phyloP scores from a whole-genome alignment of 2,888 invertebrate species.

The Acholoe squamosa region DNA sequence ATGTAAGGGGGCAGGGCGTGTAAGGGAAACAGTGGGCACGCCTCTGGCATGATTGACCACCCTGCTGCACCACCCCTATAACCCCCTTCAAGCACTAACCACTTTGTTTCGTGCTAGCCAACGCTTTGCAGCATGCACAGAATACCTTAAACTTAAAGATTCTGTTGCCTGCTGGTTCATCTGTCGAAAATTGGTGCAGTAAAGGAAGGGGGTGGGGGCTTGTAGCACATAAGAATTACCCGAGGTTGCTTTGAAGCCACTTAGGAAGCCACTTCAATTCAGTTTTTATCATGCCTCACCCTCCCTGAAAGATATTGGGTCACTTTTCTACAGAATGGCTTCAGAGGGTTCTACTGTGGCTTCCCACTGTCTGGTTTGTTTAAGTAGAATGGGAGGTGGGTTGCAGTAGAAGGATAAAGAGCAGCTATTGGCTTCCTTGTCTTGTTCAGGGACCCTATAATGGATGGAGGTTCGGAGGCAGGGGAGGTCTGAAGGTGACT shows the following conservation, averaged over 20 bases:
- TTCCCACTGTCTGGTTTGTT: not conserved
- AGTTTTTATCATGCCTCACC: too few species aligned
- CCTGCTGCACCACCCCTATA: not conserved
- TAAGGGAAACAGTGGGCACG: not conserved
- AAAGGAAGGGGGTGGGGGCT: not conserved
- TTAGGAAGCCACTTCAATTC: not conserved
- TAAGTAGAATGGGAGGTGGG: not conserved
- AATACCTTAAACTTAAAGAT: not conserved
- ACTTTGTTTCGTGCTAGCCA: conserved; percentile 40
- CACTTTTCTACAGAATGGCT: too few species aligned
- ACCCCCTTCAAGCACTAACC: not conserved
- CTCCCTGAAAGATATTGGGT: too few species aligned
- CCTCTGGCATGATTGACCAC: not conserved
- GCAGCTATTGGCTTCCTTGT: not conserved
- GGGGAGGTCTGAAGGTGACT: not conserved
- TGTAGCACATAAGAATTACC: not conserved
- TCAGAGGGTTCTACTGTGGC: too few species aligned
- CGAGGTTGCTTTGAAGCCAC: not conserved
- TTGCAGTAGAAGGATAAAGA: not conserved
- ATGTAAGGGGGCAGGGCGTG: not conserved
- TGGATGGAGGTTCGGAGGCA: not conserved
- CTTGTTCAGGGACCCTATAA: not conserved
- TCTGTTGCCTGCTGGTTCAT: not conserved
- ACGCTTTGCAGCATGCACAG: conserved; percentile 28
- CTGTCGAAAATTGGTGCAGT: not conserved